phyloP scores from a whole-genome alignment of 1,140 invertebrate species.

The Penaeus chinensis region DNA sequence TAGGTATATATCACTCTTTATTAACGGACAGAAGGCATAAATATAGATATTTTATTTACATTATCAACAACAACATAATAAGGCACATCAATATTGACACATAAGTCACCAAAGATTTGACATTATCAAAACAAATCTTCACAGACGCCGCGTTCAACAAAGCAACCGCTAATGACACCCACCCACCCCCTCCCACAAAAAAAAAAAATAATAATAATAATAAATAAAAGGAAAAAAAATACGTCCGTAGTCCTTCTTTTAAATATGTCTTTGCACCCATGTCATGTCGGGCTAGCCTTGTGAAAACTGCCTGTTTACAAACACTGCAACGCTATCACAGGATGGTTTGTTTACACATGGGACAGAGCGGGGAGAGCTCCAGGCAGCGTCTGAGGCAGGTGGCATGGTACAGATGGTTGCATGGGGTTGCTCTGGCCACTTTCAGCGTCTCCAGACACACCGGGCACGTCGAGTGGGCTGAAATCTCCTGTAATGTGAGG shows the following conservation, averaged over 20 bases:
- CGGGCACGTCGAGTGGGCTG: neutral
- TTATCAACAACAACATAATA: no score
- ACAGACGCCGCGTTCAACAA: no score
- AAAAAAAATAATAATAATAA: neutral
- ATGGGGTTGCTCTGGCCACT: neutral
- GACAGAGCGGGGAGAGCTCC: neutral
- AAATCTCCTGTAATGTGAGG: neutral
- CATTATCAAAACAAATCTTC: no score
- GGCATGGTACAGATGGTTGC: neutral
- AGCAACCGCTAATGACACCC: no score
- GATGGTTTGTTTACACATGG: slow-evolving; percentile 17
- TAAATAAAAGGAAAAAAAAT: neutral
- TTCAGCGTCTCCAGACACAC: neutral
- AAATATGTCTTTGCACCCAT: neutral
- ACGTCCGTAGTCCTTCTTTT: neutral
- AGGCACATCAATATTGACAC: no score
- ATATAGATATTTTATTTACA: no score
- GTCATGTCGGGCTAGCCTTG: neutral
- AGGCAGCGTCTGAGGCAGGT: neutral
- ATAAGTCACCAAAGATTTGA: no score
- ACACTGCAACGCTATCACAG: neutral
- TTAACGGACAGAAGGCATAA: no score
- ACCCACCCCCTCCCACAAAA: no score
- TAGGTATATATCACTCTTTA: no score
- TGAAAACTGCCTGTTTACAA: no score